Base-by-base conservation (phyloP, 2,113 vertebrate species). In the Corythaixoides concolor region DNA sequence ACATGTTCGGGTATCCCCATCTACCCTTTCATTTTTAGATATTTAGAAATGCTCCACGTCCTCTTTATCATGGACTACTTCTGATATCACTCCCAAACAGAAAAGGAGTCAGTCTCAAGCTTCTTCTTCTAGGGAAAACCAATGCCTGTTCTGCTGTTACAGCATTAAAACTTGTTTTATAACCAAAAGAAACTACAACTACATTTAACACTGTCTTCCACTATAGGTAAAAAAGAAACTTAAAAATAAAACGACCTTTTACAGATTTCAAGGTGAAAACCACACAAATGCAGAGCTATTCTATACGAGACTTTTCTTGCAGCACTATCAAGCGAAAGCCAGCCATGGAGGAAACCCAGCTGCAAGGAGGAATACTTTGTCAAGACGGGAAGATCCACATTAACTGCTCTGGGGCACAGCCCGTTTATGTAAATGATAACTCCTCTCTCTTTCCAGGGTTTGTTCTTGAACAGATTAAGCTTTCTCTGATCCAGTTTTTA, bases 321-420 rank as follows among this genome's bases (percentile, higher is more conserved):
- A 26, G 56, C 26, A 11, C 5, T 26, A 19, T 24, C 62, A 39
- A 56, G 58, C 79, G 33, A 1, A 41, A 50, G 22, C 4, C 84
- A 87, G 43, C 35, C 59, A 11, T 0, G 0, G n/a, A 63, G 35
- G 21, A 33, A 23, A 10, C 23, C 12, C 4, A 41, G 33, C 33
- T 15, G 3, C 45, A 11, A 8, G 45, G 30, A 50, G 62, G 60
- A 75, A 5, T 6, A 27, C 9, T 39, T 21, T n/a, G 77, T 33
- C 32, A 55, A 5, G 32, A 5, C 8, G 64, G 52, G 27, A 52
- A 81, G 26, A 13, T 14, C 45, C 62, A 26, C 2, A 2, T 7
- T 8, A 14, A 18, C 8, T 20, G 35, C 77, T 49, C 27, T 16
- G 58, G 39, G 72, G 22, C 49, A 56, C 37, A 28, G 8, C 2